phyloP scores from a whole-genome alignment of 2,113 vertebrate genomes.

The Callaeas wilsoni region DNA sequence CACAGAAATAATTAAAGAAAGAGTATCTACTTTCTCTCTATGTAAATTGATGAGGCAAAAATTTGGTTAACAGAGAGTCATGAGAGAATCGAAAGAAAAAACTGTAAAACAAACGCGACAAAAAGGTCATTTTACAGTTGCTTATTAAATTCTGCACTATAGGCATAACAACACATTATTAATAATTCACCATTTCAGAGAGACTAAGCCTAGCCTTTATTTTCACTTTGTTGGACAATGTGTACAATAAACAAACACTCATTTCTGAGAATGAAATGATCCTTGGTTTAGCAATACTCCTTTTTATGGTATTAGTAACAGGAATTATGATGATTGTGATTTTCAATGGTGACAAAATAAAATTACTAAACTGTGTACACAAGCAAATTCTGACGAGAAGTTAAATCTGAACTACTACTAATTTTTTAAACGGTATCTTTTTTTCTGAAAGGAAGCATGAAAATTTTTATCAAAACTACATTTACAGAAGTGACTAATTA shows the following conservation, averaged over 20 bases:
- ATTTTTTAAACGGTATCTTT: neutral
- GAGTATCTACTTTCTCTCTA: neutral
- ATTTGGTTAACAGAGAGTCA: neutral
- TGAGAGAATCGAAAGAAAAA: neutral
- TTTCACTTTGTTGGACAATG: neutral
- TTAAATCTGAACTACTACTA: neutral
- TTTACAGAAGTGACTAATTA: neutral
- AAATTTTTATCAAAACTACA: neutral
- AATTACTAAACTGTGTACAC: neutral
- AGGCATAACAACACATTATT: accelerated
- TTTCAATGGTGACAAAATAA: neutral
- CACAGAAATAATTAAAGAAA: neutral
- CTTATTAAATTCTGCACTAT: neutral
- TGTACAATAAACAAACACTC: neutral
- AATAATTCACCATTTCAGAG: neutral
- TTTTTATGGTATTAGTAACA: neutral
- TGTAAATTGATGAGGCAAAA: neutral
- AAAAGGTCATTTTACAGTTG: neutral
- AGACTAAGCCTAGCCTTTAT: neutral
- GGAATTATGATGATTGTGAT: neutral
- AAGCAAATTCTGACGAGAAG: neutral
- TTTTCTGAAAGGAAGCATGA: neutral
- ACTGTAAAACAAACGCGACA: neutral
- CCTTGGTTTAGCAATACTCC: neutral
- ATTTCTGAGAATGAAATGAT: neutral